phyloP scores from a whole-genome alignment of 2,888 invertebrate genomes.

The Polydrusus tereticollis region DNA sequence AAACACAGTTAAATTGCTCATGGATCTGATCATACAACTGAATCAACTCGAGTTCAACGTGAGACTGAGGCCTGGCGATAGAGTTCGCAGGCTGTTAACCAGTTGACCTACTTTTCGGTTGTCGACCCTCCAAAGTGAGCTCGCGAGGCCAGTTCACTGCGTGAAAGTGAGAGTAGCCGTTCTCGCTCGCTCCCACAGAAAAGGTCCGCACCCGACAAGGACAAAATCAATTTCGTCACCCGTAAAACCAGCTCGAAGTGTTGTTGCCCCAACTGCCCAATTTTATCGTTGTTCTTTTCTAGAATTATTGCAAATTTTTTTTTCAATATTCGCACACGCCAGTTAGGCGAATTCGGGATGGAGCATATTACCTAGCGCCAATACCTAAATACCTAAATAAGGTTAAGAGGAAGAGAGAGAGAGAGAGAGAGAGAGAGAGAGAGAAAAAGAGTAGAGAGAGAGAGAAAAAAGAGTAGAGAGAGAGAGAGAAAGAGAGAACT shows the following conservation, averaged over 20 bases:
- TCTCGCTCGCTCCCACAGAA: slow-evolving; percentile 59
- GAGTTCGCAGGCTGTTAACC: slow-evolving; percentile 73
- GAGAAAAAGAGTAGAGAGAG: neutral
- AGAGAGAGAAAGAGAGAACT: slow-evolving; percentile 22
- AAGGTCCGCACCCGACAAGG: slow-evolving; percentile 45
- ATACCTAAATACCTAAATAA: slow-evolving; percentile 4
- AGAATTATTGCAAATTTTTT: slow-evolving; percentile 34
- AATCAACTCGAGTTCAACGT: slow-evolving; percentile 67
- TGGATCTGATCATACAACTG: slow-evolving; percentile 43
- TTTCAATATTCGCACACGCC: slow-evolving; percentile 17
- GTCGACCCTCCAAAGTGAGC: slow-evolving; percentile 75
- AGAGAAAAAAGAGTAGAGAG: neutral
- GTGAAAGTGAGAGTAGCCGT: slow-evolving; percentile 73
- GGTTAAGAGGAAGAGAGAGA: neutral
- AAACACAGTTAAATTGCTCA: slow-evolving; percentile 23
- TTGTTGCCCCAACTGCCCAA: slow-evolving; percentile 54
- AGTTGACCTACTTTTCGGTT: slow-evolving; percentile 85
- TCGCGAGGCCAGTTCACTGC: slow-evolving; percentile 71
- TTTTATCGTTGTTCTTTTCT: slow-evolving; percentile 49
- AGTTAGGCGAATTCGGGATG: slow-evolving; percentile 30
- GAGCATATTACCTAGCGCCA: neutral
- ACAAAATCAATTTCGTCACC: slow-evolving; percentile 58
- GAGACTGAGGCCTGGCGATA: slow-evolving; percentile 74
- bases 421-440: slow-evolving; percentile 15
- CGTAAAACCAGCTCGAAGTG: slow-evolving; percentile 40